Percentiles rank a stretch among this genome's conserved stretches.
These are phyloP conservation scores for Alitta virens DNA, from an alignment of 2,888 invertebrate species.

Conservation along the genomic window DNA sequence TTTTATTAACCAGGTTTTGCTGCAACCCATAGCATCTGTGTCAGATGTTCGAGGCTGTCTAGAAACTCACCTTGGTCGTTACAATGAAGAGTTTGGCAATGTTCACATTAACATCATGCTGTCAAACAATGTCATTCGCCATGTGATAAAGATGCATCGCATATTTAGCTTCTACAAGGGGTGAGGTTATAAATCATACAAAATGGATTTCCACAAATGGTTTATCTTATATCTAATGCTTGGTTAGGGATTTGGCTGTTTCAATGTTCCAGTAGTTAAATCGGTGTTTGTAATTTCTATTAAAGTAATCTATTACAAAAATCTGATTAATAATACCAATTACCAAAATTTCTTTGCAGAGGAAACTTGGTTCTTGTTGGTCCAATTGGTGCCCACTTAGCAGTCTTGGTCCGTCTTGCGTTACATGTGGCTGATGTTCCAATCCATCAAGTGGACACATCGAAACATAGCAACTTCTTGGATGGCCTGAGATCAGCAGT, in stretches of 20 bases:
- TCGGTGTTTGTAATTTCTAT: neutral
- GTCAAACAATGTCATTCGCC: slow-evolving; percentile 52
- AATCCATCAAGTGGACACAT: slow-evolving; percentile 50
- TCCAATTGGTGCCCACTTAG: slow-evolving; percentile 52
- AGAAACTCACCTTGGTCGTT: slow-evolving; percentile 48
- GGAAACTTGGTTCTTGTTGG: slow-evolving; percentile 55
- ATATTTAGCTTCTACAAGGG: slow-evolving; percentile 54
- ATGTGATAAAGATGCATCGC: slow-evolving; percentile 53
- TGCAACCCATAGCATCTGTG: slow-evolving; percentile 49
- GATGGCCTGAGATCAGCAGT: slow-evolving; percentile 57
- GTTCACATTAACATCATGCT: slow-evolving; percentile 51
- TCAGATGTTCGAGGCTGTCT: slow-evolving; percentile 50
- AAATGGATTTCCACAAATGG: too few species aligned
- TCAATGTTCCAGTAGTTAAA: neutral
- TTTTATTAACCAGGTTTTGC: slow-evolving; percentile 35
- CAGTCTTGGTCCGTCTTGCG: slow-evolving; percentile 53
- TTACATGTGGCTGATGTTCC: slow-evolving; percentile 55
- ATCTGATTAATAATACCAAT: neutral
- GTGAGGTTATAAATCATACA: slow-evolving; percentile 34
- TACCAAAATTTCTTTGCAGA: too few species aligned
- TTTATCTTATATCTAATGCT: too few species aligned
- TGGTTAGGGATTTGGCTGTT: neutral
- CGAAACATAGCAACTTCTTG: slow-evolving; percentile 54
- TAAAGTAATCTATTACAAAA: neutral
- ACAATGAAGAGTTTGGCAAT: slow-evolving; percentile 56